A percentile compares a stretch with the other conserved stretches of the same genome.
phyloP scores from a whole-genome alignment of 2,888 invertebrate species.

The Rotaria macrura region DNA sequence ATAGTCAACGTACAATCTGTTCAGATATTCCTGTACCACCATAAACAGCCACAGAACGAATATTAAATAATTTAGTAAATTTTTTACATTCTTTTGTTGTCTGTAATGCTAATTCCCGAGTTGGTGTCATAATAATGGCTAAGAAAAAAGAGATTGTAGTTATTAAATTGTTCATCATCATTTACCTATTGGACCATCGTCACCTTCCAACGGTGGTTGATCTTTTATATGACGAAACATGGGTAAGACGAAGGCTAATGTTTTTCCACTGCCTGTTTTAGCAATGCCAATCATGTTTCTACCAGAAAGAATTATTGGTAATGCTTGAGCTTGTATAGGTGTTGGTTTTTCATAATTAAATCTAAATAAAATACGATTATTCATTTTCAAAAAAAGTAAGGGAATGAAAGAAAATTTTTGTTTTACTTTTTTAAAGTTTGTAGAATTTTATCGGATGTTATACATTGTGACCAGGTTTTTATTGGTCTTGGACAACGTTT shows the following conservation, averaged over 20 bases:
- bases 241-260: slow-evolving; percentile 87
- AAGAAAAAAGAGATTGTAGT: slow-evolving; percentile 33
- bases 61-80: slow-evolving; percentile 70
- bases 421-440: slow-evolving; percentile 74
- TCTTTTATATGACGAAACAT: slow-evolving; percentile 93
- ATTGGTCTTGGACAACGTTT: slow-evolving; percentile 89
- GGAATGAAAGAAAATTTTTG: background rate
- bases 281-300: slow-evolving; percentile 95
- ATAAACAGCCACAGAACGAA: slow-evolving; percentile 88
- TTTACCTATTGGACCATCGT: slow-evolving; percentile 78
- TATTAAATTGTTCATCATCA: background rate
- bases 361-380: slow-evolving; percentile 39
- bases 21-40: slow-evolving; percentile 94
- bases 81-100: slow-evolving; percentile 88
- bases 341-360: slow-evolving; percentile 83
- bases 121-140: slow-evolving; percentile 93
- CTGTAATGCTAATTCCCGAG: slow-evolving; percentile 93
- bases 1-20: slow-evolving; percentile 60
- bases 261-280: slow-evolving; percentile 96
- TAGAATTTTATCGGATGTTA: slow-evolving; percentile 84
- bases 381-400: background rate
- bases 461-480: slow-evolving; percentile 93
- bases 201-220: slow-evolving; percentile 81
- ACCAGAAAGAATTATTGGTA: slow-evolving; percentile 81
- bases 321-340: slow-evolving; percentile 93